Percentiles rank a stretch among this genome's conserved stretches.
Conservation (phyloP, 2,797 vertebrate genomes). For the Manis crassicaudata region DNA sequence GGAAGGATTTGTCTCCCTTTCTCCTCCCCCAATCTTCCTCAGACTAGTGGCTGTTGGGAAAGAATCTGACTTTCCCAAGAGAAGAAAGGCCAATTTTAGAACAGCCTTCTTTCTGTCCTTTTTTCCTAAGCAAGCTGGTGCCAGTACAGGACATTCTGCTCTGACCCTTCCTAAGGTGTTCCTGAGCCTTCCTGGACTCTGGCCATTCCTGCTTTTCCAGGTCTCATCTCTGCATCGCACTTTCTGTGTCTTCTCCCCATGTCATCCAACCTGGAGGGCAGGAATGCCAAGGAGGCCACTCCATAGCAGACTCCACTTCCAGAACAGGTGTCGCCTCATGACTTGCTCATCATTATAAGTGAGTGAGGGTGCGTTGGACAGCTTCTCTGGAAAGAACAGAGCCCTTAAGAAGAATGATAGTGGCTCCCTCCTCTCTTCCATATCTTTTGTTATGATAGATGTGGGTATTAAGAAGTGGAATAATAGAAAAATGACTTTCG, state of each 20-base stretch:
- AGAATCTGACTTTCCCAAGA: slow-evolving; percentile 79
- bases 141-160: slow-evolving; percentile 35
- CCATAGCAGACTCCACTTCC: background rate
- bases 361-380: background rate
- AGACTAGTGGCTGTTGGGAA: slow-evolving; percentile 60
- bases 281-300: accelerated
- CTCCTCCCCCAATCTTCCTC: background rate
- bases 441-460: background rate
- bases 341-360: background rate
- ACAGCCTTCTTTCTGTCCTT: slow-evolving; percentile 23
- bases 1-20: slow-evolving; percentile 29
- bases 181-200: background rate
- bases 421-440: background rate
- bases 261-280: no score
- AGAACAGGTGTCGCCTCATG: background rate
- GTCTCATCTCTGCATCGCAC: background rate
- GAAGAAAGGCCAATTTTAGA: slow-evolving; percentile 77
- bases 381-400: background rate
- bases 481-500: background rate
- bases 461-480: background rate
- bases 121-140: slow-evolving; percentile 5
- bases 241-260: background rate
- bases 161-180: slow-evolving; percentile 5
- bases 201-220: background rate
- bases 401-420: background rate